A percentile compares a stretch with the other conserved stretches of the same genome.
Evolutionary conservation across 2,888 invertebrate species (phyloP).

Genomic region (Mythimna albipuncta): DNA sequence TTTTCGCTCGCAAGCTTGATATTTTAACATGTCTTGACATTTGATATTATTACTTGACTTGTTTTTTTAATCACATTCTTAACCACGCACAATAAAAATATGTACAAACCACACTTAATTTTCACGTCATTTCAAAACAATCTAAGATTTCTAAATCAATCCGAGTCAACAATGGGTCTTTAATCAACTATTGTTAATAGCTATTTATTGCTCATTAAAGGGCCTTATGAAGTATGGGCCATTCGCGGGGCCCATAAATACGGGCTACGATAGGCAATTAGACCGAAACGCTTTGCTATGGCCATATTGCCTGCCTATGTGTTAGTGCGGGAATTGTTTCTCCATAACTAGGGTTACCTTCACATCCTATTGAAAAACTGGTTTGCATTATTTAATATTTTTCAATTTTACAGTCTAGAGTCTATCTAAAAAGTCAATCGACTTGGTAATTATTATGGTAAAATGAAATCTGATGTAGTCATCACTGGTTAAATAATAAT

Average conservation of each 20-base stretch:
- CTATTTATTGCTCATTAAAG: slow-evolving; percentile 75
- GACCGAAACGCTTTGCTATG: slow-evolving; percentile 66
- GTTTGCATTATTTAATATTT: no score
- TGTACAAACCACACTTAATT: slow-evolving; percentile 26
- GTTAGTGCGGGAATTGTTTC: slow-evolving; percentile 41
- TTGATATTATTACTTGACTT: no score
- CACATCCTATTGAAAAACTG: no score
- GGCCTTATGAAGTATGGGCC: slow-evolving; percentile 73
- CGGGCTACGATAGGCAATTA: slow-evolving; percentile 69
- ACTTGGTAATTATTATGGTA: no score
- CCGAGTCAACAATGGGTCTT: slow-evolving; percentile 54
- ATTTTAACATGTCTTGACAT: no score
- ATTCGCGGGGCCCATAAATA: slow-evolving; percentile 64
- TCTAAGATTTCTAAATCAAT: slow-evolving; percentile 51
- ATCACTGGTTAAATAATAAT: no score
- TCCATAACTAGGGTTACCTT: slow-evolving; percentile 26
- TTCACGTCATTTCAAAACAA: slow-evolving; percentile 42
- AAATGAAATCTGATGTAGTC: no score
- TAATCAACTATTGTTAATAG: slow-evolving; percentile 72
- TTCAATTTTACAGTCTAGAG: no score
- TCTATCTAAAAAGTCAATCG: no score
- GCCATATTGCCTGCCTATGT: slow-evolving; percentile 29
- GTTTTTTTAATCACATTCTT: not conserved
- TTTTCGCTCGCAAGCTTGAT: no score
- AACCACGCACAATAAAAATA: slow-evolving; percentile 8